Conservation (phyloP, 2,888 invertebrate genomes). For the Microdon myrmicae region DNA sequence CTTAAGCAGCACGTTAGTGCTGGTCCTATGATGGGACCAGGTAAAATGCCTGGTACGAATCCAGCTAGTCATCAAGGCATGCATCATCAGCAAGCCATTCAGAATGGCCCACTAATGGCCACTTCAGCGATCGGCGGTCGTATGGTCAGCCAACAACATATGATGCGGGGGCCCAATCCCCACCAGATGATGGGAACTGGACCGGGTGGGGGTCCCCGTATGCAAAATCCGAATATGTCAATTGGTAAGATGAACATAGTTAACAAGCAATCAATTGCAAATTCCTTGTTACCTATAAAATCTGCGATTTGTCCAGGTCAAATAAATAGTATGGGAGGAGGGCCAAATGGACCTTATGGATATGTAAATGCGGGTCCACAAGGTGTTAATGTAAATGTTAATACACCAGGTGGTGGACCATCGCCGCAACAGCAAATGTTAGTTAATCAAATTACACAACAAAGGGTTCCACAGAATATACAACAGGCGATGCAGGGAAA, state of each 20-base stretch:
- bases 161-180: conserved; percentile 65
- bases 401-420: conserved; percentile 37
- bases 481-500: conserved; percentile 63
- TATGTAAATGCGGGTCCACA: conserved; percentile 56
- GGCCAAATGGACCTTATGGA: conserved; percentile 62
- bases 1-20: conserved; percentile 78
- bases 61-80: conserved; percentile 61
- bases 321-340: conserved; percentile 62
- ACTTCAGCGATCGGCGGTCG: conserved; percentile 57
- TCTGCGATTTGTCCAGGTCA: conserved; percentile 59
- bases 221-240: conserved; percentile 70
- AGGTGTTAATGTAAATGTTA: conserved; percentile 56
- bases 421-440: conserved; percentile 60
- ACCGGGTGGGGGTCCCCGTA: conserved; percentile 69
- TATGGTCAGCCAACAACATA: conserved; percentile 63
- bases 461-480: conserved; percentile 61
- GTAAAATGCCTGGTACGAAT: conserved; percentile 54
- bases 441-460: conserved; percentile 62
- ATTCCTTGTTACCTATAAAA: conserved; percentile 54
- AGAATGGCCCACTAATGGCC: conserved; percentile 81
- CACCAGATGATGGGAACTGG: conserved; percentile 66
- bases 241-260: conserved; percentile 59
- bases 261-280: conserved; percentile 48
- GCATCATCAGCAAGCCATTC: conserved; percentile 74
- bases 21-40: conserved; percentile 64